Percentiles rank a stretch among this genome's conserved stretches.
Evolutionary conservation across 1,140 invertebrate genomes (phyloP).

Genomic region (Temnothorax curvispinosus): DNA sequence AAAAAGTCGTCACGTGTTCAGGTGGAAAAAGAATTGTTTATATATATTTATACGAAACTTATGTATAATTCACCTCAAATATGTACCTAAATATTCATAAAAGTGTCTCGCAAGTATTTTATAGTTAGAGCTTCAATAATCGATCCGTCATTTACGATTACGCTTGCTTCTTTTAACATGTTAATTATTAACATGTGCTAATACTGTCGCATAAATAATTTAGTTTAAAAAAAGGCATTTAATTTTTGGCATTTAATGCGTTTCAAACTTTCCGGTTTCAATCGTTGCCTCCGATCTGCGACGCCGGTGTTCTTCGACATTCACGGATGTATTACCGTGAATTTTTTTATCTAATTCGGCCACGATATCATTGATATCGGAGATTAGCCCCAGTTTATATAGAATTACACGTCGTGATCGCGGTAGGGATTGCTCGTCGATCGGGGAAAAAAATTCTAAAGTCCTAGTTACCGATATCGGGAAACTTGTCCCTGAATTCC

Average conservation of each 20-base stretch:
- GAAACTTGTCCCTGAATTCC: neutral
- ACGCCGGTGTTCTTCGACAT: neutral
- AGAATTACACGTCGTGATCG: neutral
- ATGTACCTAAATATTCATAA: constrained; percentile 1
- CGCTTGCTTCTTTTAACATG: neutral
- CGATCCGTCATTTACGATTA: neutral
- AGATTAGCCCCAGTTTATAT: neutral
- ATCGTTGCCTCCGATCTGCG: neutral
- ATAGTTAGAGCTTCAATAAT: neutral
- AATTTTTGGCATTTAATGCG: neutral
- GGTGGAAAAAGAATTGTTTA: neutral
- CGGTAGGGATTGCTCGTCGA: neutral
- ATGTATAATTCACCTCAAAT: neutral
- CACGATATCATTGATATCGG: constrained; percentile 18
- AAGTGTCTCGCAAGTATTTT: neutral
- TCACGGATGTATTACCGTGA: neutral
- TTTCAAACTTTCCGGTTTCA: neutral
- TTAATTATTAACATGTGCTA: neutral
- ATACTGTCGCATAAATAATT: neutral
- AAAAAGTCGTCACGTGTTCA: neutral
- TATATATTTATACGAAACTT: neutral
- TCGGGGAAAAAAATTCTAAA: neutral
- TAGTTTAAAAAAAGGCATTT: neutral
- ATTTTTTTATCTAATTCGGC: constrained; percentile 38
- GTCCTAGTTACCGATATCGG: neutral